Conservation (phyloP, 1,140 invertebrate genomes). For the Drosophila kikkawai region DNA sequence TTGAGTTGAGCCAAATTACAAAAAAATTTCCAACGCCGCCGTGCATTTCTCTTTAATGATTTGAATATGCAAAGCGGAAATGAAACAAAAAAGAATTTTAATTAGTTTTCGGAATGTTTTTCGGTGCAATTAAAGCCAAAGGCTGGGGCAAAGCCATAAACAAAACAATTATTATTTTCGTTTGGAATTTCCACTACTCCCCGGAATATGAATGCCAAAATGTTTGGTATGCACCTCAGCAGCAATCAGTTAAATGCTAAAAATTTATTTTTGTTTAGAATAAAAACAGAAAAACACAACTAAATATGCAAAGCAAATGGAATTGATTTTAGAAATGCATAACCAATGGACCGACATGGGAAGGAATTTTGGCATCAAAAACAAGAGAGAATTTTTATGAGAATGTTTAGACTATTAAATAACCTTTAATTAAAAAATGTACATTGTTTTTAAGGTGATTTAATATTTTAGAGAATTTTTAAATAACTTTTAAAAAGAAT, state of each 20-base stretch:
- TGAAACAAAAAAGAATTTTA: conserved; percentile 67
- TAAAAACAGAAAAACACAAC: conserved; percentile 26
- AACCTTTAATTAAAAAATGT: no score
- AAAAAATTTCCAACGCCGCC: conserved; percentile 39
- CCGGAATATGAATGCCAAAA: conserved; percentile 15
- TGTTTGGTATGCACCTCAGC: conserved; percentile 16
- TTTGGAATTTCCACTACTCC: conserved; percentile 20
- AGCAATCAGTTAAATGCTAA: conserved; percentile 26
- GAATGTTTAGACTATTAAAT: background rate
- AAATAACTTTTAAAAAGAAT: background rate
- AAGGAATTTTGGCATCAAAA: background rate
- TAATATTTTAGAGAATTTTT: no score
- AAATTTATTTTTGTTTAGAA: conserved; percentile 23
- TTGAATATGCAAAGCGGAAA: conserved; percentile 49
- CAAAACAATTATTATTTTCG: conserved; percentile 56
- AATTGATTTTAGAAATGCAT: conserved; percentile 37
- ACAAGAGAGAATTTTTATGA: background rate
- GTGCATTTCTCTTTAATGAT: conserved; percentile 67
- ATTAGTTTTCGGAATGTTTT: conserved; percentile 65
- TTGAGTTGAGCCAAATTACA: conserved; percentile 65
- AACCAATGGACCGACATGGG: conserved; percentile 21
- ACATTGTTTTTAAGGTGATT: background rate
- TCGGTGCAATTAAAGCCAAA: conserved; percentile 47
- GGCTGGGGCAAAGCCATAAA: conserved; percentile 44
- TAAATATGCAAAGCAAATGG: conserved; percentile 42